These are phyloP conservation scores for Monomorium pharaonis DNA, from an alignment of 1,140 invertebrate genomes.

Conservation along the genomic window DNA sequence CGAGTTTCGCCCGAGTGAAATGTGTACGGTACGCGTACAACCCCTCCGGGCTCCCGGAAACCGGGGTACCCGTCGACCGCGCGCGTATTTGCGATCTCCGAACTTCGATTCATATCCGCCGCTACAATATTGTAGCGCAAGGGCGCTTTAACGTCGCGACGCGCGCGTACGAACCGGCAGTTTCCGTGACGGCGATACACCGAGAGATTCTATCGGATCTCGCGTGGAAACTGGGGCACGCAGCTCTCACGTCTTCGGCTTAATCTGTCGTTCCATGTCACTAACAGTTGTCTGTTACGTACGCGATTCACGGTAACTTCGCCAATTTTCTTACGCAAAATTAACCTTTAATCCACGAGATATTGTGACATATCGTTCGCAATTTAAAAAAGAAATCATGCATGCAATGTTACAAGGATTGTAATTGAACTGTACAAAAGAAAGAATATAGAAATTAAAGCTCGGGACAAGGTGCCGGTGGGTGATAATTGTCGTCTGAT, in stretches of 20 bases:
- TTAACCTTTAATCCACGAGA: not conserved
- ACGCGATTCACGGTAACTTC: not conserved
- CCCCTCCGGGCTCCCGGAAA: not conserved
- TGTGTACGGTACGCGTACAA: not conserved
- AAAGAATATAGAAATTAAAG: too few relatives aligned
- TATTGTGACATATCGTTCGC: too few relatives aligned
- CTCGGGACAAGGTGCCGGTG: too few relatives aligned
- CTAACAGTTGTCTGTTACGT: not conserved
- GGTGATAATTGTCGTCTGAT: too few relatives aligned
- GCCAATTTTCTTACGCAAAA: not conserved
- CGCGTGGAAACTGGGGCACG: not conserved
- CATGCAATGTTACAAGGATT: too few relatives aligned
- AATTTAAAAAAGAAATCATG: too few relatives aligned
- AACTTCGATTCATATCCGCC: slow-evolving; percentile 57
- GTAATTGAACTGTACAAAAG: too few relatives aligned
- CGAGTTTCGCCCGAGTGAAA: not conserved
- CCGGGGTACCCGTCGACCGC: not conserved
- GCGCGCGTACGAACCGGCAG: slow-evolving; percentile 10
- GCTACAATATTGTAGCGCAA: slow-evolving; percentile 43
- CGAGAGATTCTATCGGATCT: slow-evolving; percentile 37
- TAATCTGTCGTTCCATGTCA: not conserved
- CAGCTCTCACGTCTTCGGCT: not conserved
- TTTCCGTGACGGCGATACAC: slow-evolving; percentile 27
- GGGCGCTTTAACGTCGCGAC: slow-evolving; percentile 20
- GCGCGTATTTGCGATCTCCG: slow-evolving; percentile 26